phyloP scores from a whole-genome alignment of 1,140 invertebrate genomes.

The Plutomurus gul region DNA sequence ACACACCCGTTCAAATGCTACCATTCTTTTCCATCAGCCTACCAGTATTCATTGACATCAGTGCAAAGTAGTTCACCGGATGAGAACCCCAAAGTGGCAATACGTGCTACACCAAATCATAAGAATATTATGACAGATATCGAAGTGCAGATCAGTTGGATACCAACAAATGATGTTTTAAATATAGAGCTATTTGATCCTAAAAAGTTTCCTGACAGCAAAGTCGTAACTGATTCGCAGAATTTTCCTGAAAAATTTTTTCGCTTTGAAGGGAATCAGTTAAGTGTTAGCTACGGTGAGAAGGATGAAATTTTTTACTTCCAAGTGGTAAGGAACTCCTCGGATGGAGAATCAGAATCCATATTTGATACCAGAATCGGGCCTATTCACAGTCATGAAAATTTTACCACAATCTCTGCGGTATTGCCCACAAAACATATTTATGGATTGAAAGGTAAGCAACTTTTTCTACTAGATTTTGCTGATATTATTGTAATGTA shows the following conservation, averaged over 20 bases:
- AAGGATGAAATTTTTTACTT: constrained; percentile 16
- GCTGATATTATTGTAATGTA: neutral
- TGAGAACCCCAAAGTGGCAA: no score
- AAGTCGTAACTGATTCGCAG: neutral
- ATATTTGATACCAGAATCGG: constrained; percentile 50
- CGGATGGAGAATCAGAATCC: neutral
- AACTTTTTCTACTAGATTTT: neutral
- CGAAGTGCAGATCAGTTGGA: neutral
- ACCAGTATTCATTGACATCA: constrained; percentile 38
- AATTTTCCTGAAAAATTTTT: neutral
- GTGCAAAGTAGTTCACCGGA: neutral
- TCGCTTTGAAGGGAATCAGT: neutral
- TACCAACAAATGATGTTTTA: neutral
- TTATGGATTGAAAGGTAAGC: constrained; percentile 47
- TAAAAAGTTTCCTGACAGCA: neutral
- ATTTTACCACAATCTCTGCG: constrained; percentile 38
- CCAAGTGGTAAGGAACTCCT: neutral
- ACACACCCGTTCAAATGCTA: constrained; percentile 41
- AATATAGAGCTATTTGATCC: constrained; percentile 25
- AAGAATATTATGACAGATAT: neutral
- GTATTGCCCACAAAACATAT: constrained; percentile 39
- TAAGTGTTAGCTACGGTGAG: neutral
- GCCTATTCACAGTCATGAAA: constrained; percentile 16
- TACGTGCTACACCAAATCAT: constrained; percentile 7
- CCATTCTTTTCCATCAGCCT: constrained; percentile 47